phyloP scores from a whole-genome alignment of 1,140 invertebrate species.

The Heliconius hewitsoni region DNA sequence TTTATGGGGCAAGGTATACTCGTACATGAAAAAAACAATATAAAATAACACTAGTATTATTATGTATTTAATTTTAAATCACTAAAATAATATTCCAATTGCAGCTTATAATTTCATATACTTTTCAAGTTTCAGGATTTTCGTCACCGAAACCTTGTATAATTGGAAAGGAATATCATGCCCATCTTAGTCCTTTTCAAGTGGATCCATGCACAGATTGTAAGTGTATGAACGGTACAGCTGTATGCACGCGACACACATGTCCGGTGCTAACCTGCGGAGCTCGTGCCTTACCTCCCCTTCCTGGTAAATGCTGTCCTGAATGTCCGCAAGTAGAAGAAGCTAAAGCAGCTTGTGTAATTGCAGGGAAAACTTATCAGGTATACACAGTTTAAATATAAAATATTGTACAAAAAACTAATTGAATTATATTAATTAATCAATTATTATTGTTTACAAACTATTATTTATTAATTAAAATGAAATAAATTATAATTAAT shows the following conservation, averaged over 20 bases:
- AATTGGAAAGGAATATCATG: constrained; percentile 85
- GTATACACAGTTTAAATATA: constrained; percentile 55
- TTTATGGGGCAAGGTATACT: too few relatives aligned
- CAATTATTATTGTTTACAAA: not conserved
- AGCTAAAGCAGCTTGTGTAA: constrained; percentile 84
- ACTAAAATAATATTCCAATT: not conserved
- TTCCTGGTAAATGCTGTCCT: constrained; percentile 89
- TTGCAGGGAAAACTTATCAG: constrained; percentile 85
- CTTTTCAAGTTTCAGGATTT: constrained; percentile 69
- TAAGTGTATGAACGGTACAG: constrained; percentile 88
- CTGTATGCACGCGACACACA: constrained; percentile 88
- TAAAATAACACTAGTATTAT: not conserved
- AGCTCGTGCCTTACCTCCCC: constrained; percentile 84
- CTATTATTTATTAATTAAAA: too few relatives aligned
- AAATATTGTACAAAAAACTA: not conserved
- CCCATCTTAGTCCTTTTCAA: constrained; percentile 82
- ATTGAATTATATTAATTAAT: not conserved
- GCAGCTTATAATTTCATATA: not conserved
- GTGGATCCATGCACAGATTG: constrained; percentile 92
- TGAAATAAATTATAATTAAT: not conserved
- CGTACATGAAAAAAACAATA: not conserved
- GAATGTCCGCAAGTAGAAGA: constrained; percentile 85
- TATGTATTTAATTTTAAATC: not conserved
- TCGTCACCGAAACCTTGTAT: constrained; percentile 85
- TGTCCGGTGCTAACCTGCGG: constrained; percentile 92